Base-by-base conservation (phyloP, 2,888 invertebrate genomes). In the Tachina lurida region DNA sequence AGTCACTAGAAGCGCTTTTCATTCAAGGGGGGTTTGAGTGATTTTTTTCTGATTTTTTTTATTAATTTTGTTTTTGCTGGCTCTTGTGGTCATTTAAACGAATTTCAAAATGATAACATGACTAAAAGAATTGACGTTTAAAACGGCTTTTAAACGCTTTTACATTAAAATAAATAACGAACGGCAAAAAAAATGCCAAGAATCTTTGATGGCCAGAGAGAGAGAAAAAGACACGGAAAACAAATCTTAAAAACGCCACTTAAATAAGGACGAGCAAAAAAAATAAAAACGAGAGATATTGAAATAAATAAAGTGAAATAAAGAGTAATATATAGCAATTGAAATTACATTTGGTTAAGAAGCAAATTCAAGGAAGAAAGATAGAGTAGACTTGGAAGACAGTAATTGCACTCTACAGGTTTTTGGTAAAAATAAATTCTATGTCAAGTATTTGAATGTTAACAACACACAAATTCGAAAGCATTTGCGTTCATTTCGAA, bases 1-100 rank as follows among this genome's bases (percentile, higher is more conserved):
- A 89, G 89, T 88, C 88, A 85, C 82, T 83, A 85, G 86, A 86
- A 86, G 86, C 86, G 86, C 76, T 86, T 86, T 86, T 68, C 45
- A 62, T 67, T 80, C 63, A 52, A 62, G 74, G 83, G 83, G 85
- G 75, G 41, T 60, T 77, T 52, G 19, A 65, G n/a, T 56, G 45
- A 65, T 65, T 56, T 76, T 31, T 45, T 54, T 19, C 7, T 43
- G 22, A 12, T 19, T 22, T 41, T 49, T 58, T 15, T 22, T 47
- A 12, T 15, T 39, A 13, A 15, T 67, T 58, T 2, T 10, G 13
- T 39, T 49, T 41, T 49, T 52, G 31, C 70, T 63, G 47, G 63
- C 43, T 71, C 71, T 74, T 84, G 74, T 76, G 79, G 78, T 83
- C 78, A n/a, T 70, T 82, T 81, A 47, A 76, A 78, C 65, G 79